These are phyloP conservation scores for Brachionus manjavacas DNA, from an alignment of 1,140 invertebrate genomes.

Conservation along the genomic window DNA sequence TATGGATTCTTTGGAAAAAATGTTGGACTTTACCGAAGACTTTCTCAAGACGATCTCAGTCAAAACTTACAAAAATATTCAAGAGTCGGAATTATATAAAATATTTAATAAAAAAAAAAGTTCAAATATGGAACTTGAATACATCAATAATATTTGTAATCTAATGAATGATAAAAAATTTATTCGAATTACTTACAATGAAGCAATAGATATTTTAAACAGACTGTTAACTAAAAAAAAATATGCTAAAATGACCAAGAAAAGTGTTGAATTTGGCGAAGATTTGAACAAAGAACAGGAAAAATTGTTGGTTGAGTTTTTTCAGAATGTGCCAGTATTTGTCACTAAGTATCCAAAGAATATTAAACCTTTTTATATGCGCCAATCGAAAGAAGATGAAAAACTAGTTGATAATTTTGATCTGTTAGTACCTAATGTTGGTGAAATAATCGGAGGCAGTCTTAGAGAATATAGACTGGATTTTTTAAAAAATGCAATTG, in stretches of 20 bases:
- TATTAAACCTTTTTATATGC: slow-evolving; percentile 43
- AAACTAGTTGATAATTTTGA: slow-evolving; percentile 31
- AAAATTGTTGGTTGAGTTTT: slow-evolving; percentile 35
- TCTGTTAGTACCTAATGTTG: not conserved
- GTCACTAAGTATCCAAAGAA: slow-evolving; percentile 12
- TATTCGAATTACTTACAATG: slow-evolving; percentile 20
- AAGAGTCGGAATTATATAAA: not conserved
- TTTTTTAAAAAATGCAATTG: not conserved
- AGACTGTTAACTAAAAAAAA: not conserved
- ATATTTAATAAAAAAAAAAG: not conserved
- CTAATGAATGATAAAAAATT: not conserved
- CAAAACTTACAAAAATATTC: not conserved
- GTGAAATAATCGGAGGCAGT: slow-evolving; percentile 43
- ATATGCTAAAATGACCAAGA: not conserved
- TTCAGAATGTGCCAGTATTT: slow-evolving; percentile 17
- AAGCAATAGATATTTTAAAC: slow-evolving; percentile 10
- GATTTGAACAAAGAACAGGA: slow-evolving; percentile 37
- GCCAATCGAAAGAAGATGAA: not conserved
- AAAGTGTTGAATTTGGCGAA: slow-evolving; percentile 29
- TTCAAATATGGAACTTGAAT: not conserved
- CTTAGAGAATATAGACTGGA: slow-evolving; percentile 30
- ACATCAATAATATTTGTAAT: not conserved
- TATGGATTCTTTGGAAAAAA: not conserved
- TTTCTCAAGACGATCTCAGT: not conserved
- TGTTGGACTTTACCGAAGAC: slow-evolving; percentile 34